Base-by-base conservation (phyloP, 30 jellyfish, hydroid and myxozoan species). In the Hydractinia echinata region DNA sequence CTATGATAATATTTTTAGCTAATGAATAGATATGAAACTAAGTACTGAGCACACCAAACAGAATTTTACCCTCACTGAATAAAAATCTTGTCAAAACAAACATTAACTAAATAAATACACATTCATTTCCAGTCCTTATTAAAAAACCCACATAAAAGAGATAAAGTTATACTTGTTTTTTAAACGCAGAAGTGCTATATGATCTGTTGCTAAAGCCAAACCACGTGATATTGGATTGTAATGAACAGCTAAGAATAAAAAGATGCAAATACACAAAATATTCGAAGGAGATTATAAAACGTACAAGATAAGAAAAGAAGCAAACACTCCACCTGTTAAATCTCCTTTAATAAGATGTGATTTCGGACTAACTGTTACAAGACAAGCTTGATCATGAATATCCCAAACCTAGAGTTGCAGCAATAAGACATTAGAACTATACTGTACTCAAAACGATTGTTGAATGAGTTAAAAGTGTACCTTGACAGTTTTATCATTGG, bases 211-310 rank as follows among this genome's bases (percentile, higher is more conserved):
- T 30, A 92, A 84, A 55, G 96, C 98, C 85, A 92, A 87, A 77
- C 94, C 98, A 83, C 95, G 94, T 61, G 98, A 92, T 44, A 84
- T 87, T n/a, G 98, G 96, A 87, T 92, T 92, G 85, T 86, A 92
- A 77, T 92, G 98, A 92, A 92, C 84, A 54, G 98, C 95, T 86
- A 73, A 20, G 55, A 79, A 84, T 4, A 71, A 78, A 83, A 71
- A 60, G 21, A 73, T 11, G 76, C 16, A 20, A 19, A 72, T 19
- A 72, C 50, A 19, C 19, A 72, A 72, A 72, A 10, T 66, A 6
- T 6, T 66, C 0, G 44, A 6, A 66, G 1, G 2, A 60, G 2
- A 66, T 52, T 66, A 4, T 66, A 2, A 30, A 30, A 30, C 44
- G 2, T 30, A 30, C 44, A 30, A 30, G 44, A 30, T 30, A 30